Evolutionary conservation across 2,113 vertebrate genomes (phyloP).

Genomic region (Electrona antarctica): DNA sequence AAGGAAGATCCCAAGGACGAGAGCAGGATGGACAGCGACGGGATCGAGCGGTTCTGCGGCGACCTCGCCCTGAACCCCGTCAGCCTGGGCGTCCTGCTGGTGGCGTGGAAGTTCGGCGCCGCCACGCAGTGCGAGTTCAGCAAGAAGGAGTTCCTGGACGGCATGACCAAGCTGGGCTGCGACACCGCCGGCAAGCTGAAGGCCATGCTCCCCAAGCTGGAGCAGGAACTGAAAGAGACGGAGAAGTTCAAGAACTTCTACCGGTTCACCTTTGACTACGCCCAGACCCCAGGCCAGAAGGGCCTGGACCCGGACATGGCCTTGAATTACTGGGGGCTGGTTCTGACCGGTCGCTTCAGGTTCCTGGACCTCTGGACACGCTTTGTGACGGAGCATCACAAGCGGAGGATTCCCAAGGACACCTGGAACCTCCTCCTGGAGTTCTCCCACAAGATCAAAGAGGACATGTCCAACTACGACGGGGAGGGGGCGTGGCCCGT

Average conservation of each 20-base stretch:
- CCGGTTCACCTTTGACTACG: slow-evolving; percentile 96
- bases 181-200: slow-evolving; percentile 92
- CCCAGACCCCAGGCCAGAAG: slow-evolving; percentile 96
- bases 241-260: slow-evolving; percentile 95
- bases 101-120: slow-evolving; percentile 95
- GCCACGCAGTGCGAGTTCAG: slow-evolving; percentile 99
- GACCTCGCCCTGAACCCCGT: slow-evolving; percentile 91
- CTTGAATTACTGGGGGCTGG: slow-evolving; percentile 95
- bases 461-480: slow-evolving; percentile 97
- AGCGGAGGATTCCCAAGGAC: slow-evolving; percentile 93
- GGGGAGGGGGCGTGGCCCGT: slow-evolving; percentile 98
- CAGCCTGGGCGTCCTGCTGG: slow-evolving; percentile 91
- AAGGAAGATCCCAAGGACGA: slow-evolving; percentile 98
- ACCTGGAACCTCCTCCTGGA: slow-evolving; percentile 97
- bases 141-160: slow-evolving; percentile 94
- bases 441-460: slow-evolving; percentile 95
- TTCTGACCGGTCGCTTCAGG: slow-evolving; percentile 92
- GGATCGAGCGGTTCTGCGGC: slow-evolving; percentile 95
- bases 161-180: slow-evolving; percentile 93
- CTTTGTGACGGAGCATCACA: slow-evolving; percentile 96
- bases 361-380: slow-evolving; percentile 97
- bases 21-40: slow-evolving; percentile 95
- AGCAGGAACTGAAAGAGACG: slow-evolving; percentile 92
- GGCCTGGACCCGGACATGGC: slow-evolving; percentile 97
- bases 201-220: slow-evolving; percentile 86